These are phyloP conservation scores for Pedionomus torquatus DNA, from an alignment of 2,113 vertebrate genomes.

Conservation along the genomic window DNA sequence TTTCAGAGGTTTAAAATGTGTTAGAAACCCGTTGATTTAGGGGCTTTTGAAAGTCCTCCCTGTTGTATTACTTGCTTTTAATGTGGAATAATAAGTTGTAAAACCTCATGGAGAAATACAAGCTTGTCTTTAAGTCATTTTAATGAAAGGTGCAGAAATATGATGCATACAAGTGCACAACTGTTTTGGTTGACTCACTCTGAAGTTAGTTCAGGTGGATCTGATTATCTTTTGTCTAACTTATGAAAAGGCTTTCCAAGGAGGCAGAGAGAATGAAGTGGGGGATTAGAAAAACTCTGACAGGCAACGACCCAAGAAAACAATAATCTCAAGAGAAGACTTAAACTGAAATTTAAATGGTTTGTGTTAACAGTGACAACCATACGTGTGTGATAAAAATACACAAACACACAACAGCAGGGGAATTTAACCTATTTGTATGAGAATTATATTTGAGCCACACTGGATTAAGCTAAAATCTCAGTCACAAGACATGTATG, in stretches of 20 bases:
- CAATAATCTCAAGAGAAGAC: background rate
- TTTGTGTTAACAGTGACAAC: background rate
- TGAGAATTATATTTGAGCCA: background rate
- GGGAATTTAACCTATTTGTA: background rate
- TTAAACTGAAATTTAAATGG: background rate
- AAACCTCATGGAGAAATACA: background rate
- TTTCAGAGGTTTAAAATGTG: too few species aligned
- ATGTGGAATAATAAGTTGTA: background rate
- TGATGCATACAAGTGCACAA: background rate
- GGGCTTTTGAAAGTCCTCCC: too few species aligned
- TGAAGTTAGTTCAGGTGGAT: slow-evolving; percentile 14
- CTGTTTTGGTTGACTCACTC: background rate
- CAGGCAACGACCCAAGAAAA: background rate
- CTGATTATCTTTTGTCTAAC: background rate
- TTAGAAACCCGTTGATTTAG: too few species aligned
- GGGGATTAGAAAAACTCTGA: background rate
- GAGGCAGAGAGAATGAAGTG: background rate
- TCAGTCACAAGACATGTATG: background rate
- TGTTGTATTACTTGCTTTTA: background rate
- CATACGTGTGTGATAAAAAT: background rate
- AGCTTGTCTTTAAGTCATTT: background rate
- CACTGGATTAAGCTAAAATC: background rate
- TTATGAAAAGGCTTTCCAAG: background rate
- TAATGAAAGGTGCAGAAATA: background rate
- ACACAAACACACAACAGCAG: background rate